phyloP scores from a whole-genome alignment of 2,797 vertebrate species.

The Aldrovandia affinis region DNA sequence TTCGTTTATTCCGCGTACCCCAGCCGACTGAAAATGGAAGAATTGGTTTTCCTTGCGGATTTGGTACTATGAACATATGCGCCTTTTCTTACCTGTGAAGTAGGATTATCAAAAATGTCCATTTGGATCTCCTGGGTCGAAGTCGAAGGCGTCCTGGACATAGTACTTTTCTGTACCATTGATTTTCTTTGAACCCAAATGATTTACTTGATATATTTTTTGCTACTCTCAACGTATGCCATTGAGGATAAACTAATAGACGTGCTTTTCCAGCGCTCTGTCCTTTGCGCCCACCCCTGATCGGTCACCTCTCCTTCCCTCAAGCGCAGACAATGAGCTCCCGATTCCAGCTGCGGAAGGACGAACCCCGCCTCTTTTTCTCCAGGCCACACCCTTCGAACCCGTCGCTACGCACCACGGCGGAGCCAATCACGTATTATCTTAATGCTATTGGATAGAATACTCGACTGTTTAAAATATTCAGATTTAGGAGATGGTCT shows the following conservation, averaged over 20 bases:
- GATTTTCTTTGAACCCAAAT: conserved; percentile 70
- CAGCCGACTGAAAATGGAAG: neutral
- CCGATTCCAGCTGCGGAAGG: conserved; percentile 69
- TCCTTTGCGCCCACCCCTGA: conserved; percentile 36
- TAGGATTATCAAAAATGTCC: conserved; percentile 93
- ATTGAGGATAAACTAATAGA: conserved; percentile 29
- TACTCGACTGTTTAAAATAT: conserved; percentile 16
- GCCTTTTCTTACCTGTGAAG: conserved; percentile 84
- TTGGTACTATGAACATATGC: neutral
- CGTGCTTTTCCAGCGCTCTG: conserved; percentile 50
- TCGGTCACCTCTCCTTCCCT: conserved; percentile 34
- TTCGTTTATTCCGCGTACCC: neutral
- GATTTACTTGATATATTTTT: conserved; percentile 52
- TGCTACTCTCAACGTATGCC: conserved; percentile 41
- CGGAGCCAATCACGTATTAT: conserved; percentile 26
- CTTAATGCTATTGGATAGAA: conserved; percentile 36
- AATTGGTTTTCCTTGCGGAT: neutral
- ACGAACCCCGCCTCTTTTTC: conserved; percentile 61
- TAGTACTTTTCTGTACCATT: conserved; percentile 98
- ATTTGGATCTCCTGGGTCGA: conserved; percentile 98
- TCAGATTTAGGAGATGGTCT: neutral
- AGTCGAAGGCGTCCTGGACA: conserved; percentile 96
- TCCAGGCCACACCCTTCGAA: conserved; percentile 62
- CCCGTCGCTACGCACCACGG: conserved; percentile 54
- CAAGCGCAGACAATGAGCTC: conserved; percentile 37